A percentile compares a stretch with the other conserved stretches of the same genome.
phyloP scores from a whole-genome alignment of 2,113 vertebrate species.

The Brienomyrus brachyistius region DNA sequence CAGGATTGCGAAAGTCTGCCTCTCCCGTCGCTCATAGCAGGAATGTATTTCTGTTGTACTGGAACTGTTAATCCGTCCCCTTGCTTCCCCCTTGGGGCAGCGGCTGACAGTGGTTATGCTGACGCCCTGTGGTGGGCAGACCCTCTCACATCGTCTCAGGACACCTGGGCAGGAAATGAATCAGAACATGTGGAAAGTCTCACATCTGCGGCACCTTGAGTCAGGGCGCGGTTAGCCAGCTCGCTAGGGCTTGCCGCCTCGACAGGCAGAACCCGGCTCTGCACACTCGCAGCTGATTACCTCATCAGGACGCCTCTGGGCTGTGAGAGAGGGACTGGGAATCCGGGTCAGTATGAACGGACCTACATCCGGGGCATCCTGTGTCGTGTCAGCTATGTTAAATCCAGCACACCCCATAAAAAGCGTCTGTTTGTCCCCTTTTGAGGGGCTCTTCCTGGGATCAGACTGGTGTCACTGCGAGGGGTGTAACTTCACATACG shows the following conservation, averaged over 20 bases:
- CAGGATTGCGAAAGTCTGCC: neutral
- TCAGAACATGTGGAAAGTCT: neutral
- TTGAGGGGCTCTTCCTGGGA: neutral
- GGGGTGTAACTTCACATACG: conserved; percentile 38
- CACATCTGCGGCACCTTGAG: neutral
- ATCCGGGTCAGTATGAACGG: neutral
- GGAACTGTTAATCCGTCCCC: neutral
- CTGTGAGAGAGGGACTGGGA: neutral
- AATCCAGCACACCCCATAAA: neutral
- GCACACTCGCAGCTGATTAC: neutral
- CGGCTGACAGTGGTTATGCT: neutral
- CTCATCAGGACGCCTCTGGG: neutral
- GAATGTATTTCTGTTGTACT: neutral
- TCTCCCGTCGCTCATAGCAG: neutral
- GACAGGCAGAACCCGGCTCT: neutral
- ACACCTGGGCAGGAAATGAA: neutral
- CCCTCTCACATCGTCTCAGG: neutral
- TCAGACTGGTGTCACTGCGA: neutral
- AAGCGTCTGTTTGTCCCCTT: neutral
- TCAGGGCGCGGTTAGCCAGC: neutral
- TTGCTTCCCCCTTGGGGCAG: neutral
- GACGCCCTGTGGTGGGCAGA: neutral
- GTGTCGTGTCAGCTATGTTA: neutral
- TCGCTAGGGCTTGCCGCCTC: neutral
- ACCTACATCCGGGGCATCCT: neutral